A percentile compares a stretch with the other conserved stretches of the same genome.
Evolutionary conservation across 1,140 invertebrate genomes (phyloP).

Genomic region (Adelges cooleyi): DNA sequence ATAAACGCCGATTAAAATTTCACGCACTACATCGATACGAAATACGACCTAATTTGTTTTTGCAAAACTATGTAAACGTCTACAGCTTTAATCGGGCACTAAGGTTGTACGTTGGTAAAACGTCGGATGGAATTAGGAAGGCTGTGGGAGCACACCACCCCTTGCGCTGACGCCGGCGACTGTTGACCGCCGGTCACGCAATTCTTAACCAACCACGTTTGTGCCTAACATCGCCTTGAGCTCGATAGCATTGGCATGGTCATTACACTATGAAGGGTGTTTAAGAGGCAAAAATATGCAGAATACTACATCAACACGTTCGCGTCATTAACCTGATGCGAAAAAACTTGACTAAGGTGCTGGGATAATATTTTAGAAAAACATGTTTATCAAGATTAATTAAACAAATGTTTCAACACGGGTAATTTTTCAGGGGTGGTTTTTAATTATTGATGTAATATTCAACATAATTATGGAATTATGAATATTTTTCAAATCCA

Average conservation of each 20-base stretch:
- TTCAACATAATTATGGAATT: no score
- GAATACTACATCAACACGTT: not conserved
- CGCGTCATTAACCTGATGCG: not conserved
- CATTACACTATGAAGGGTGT: not conserved
- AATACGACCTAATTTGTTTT: not conserved
- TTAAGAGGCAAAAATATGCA: not conserved
- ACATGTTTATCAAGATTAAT: no score
- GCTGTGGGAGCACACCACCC: slow-evolving; percentile 9
- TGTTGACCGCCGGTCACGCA: slow-evolving; percentile 25
- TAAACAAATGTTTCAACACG: no score
- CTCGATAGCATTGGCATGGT: not conserved
- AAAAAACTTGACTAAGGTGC: no score
- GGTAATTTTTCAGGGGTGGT: no score
- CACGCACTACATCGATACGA: not conserved
- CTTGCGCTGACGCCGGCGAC: not conserved
- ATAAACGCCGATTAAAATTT: no score
- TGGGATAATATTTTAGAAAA: no score
- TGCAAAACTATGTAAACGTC: not conserved
- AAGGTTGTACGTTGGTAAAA: not conserved
- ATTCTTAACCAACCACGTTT: slow-evolving; percentile 18
- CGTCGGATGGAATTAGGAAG: not conserved
- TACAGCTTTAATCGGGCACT: not conserved
- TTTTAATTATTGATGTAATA: no score
- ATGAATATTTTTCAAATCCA: no score
- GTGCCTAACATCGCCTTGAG: slow-evolving; percentile 5